Percentiles rank a stretch among this genome's conserved stretches.
These are phyloP conservation scores for Sander lucioperca DNA, from an alignment of 2,113 vertebrate genomes.

Conservation along the genomic window DNA sequence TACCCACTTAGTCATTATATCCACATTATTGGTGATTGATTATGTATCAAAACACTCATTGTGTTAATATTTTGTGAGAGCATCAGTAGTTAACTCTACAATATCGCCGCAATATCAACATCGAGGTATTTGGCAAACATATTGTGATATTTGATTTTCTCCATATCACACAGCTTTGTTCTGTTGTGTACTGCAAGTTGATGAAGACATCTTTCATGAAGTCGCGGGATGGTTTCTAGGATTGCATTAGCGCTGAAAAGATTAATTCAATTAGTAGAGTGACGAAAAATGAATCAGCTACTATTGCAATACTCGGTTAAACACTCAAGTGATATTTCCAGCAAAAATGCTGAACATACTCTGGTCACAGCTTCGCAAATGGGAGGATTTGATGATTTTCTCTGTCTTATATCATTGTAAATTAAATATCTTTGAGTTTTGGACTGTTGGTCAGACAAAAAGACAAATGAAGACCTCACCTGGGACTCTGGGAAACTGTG, in stretches of 20 bases:
- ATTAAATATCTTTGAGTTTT: background rate
- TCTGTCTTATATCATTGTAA: background rate
- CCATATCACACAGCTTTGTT: too few species aligned
- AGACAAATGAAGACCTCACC: background rate
- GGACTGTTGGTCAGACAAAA: background rate
- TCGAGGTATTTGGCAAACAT: too few species aligned
- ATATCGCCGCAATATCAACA: too few species aligned
- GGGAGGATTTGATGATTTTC: background rate
- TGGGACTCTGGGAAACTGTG: background rate
- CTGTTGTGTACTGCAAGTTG: background rate
- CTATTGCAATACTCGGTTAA: background rate
- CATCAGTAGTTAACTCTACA: too few species aligned
- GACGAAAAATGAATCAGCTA: background rate
- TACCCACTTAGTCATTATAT: too few species aligned
- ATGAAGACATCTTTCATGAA: background rate
- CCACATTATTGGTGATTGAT: too few species aligned
- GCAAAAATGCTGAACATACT: too few species aligned
- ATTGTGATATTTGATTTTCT: too few species aligned
- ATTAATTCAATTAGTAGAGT: background rate
- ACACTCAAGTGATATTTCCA: too few species aligned
- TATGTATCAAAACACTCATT: too few species aligned
- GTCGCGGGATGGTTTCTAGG: background rate
- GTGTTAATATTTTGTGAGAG: too few species aligned
- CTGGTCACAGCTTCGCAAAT: background rate
- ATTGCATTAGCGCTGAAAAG: background rate